A percentile compares a stretch with the other conserved stretches of the same genome.
Evolutionary conservation across 2,113 vertebrate genomes (phyloP).

Genomic region (rat (Rattus norvegicus)): DNA sequence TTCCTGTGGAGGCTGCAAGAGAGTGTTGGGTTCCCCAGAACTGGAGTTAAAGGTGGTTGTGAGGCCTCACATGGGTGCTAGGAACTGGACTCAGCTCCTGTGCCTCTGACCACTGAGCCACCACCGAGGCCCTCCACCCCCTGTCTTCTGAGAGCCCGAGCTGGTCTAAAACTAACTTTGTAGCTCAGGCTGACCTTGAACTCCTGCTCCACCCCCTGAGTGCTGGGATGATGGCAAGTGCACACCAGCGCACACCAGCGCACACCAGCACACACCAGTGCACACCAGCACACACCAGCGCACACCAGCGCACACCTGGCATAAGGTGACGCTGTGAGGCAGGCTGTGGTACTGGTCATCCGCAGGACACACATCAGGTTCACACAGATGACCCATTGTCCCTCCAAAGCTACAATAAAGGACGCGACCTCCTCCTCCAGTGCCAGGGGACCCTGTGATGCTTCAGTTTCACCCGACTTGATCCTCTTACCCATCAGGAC

Average conservation of each 20-base stretch:
- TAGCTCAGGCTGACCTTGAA: background rate
- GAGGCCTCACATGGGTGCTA: background rate
- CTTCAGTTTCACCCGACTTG: background rate
- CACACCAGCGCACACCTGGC: background rate
- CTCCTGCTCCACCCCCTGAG: background rate
- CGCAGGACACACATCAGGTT: background rate
- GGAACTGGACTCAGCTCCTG: background rate
- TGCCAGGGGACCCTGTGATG: background rate
- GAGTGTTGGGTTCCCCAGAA: no score
- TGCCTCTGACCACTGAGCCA: background rate
- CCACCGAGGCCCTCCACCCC: no score
- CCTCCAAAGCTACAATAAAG: background rate
- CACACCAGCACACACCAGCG: background rate
- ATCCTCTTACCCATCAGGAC: background rate
- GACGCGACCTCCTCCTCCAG: background rate
- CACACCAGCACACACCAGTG: background rate
- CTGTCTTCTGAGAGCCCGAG: background rate
- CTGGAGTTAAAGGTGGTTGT: background rate
- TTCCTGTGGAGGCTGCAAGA: background rate
- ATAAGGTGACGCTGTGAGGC: background rate
- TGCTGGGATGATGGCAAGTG: background rate
- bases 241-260: background rate
- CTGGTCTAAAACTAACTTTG: background rate
- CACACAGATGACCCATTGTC: background rate
- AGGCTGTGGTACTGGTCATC: background rate